Base-by-base conservation (phyloP, 2,888 invertebrate genomes). In the Drosophila dives region DNA sequence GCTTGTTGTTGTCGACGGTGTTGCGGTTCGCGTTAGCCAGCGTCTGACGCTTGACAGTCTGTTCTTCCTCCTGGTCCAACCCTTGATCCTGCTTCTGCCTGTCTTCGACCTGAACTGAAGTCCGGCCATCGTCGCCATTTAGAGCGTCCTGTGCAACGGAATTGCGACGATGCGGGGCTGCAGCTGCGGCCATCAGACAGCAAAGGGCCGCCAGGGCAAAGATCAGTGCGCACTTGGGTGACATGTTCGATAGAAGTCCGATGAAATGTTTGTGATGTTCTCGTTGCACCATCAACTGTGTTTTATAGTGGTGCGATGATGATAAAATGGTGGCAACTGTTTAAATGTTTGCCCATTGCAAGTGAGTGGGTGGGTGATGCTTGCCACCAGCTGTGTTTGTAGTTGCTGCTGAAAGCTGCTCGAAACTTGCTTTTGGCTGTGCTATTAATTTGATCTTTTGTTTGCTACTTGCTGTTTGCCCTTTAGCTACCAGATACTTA, bases 371-470 rank as follows among this genome's bases (percentile, higher is more conserved):
- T 54, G 34, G 34, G 34, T 34, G 36, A 10, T 67, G 63, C 17
- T 48, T 23, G 20, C 56, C 29, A 56, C 15, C 56, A 56, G 29
- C 49, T 62, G 67, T 60, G 56, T 58, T 34, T 59, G 42, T 38
- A 38, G 60, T 42, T 42, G 32, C 33, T 61, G 54, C 48, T 45
- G 45, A 23, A 45, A 45, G 45, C 23, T 32, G 61, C 61, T 33
- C 38, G 33, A 50, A 20, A 59, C 29, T 55, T 78, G 72, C 55
- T 75, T 71, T 73, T 70, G 75, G 64, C 67, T 51, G 51, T 54
- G 60, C 73, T 71, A 88, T 77, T 86, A 82, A 82, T 85, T 90
- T 82, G 88, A 85, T 88, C 85, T 86, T 82, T 88, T 85, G 90
- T 86, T 84, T 87, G 73, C 54, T 59, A 48, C 6, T 54, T 54